A percentile compares a stretch with the other conserved stretches of the same genome.
Evolutionary conservation across 2,113 vertebrate species (phyloP).

Genomic region (Phrynocephalus versicolor): DNA sequence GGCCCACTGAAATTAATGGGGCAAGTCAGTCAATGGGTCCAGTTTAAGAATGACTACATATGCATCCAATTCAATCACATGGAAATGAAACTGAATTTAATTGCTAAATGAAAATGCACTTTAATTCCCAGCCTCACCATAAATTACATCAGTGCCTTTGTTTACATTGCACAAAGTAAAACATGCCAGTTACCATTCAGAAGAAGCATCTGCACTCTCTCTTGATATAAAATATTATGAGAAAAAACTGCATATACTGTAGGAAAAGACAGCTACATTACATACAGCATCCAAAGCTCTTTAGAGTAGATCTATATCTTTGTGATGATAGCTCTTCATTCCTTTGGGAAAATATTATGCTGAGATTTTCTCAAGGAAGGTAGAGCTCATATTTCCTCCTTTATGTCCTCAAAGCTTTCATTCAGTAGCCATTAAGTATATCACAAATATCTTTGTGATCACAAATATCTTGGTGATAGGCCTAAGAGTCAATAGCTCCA

Average conservation of each 20-base stretch:
- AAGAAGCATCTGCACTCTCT: not conserved
- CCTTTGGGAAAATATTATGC: not conserved
- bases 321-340: not conserved
- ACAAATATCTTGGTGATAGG: too few relatives aligned
- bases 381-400: not conserved
- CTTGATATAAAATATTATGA: not conserved
- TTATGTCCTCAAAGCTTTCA: too few relatives aligned
- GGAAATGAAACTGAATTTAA: constrained; percentile 6
- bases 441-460: too few relatives aligned
- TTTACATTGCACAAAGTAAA: not conserved
- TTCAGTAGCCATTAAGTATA: too few relatives aligned
- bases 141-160: not conserved
- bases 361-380: not conserved
- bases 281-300: not conserved
- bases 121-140: not conserved
- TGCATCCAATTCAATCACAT: not conserved
- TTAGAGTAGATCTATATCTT: not conserved
- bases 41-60: too few relatives aligned
- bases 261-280: not conserved
- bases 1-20: too few relatives aligned
- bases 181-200: not conserved
- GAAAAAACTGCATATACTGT: not conserved
- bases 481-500: too few relatives aligned
- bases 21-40: too few relatives aligned
- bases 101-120: not conserved